A percentile compares a stretch with the other conserved stretches of the same genome.
Conservation (phyloP, 2,888 invertebrate genomes). For the Polydrusus pterygomalis region DNA sequence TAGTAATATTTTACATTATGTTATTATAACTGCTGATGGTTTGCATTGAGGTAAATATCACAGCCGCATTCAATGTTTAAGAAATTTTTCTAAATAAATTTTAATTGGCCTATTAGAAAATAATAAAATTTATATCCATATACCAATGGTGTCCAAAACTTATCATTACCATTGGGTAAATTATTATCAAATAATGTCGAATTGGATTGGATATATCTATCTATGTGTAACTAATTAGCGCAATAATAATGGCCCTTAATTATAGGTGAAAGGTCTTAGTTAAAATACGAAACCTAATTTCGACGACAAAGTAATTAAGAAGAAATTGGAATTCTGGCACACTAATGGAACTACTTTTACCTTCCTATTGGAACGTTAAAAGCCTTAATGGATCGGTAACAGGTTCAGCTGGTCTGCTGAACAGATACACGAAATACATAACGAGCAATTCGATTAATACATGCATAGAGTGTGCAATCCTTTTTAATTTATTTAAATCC, state of each 20-base stretch:
- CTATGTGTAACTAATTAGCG: conserved; percentile 65
- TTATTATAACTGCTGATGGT: no score
- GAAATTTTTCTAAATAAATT: no score
- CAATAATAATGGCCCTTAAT: conserved; percentile 69
- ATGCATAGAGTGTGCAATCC: neutral
- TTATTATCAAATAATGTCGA: conserved; percentile 46
- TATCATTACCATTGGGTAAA: no score
- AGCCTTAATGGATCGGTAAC: conserved; percentile 10
- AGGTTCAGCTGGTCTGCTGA: neutral
- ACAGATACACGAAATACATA: neutral
- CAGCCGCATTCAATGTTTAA: no score
- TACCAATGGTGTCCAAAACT: no score
- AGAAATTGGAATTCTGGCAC: conserved; percentile 68
- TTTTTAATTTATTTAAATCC: no score
- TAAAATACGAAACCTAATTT: conserved; percentile 61
- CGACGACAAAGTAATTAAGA: conserved; percentile 70
- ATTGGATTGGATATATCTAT: conserved; percentile 24
- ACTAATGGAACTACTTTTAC: conserved; percentile 56
- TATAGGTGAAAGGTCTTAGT: conserved; percentile 70
- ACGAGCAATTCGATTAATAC: neutral
- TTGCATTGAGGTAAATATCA: no score
- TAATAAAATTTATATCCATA: no score
- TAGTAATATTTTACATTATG: no score
- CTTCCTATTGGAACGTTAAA: conserved; percentile 40
- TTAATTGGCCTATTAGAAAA: no score